Evolutionary conservation across 2,888 invertebrate genomes (phyloP).

Genomic region (Limnephilus rhombicus): DNA sequence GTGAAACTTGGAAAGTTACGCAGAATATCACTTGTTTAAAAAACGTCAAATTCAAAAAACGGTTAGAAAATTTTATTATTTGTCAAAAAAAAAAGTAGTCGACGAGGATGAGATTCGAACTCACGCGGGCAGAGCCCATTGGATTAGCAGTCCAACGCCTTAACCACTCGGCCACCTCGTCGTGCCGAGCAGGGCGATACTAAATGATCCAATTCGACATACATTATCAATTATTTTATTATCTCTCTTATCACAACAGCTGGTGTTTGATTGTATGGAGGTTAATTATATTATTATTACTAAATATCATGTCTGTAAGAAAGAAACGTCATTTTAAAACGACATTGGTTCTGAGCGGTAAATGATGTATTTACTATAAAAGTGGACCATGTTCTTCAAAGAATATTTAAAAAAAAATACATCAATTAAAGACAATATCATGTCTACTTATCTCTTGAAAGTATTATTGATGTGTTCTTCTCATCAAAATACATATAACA

Average conservation of each 20-base stretch:
- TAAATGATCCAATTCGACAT: not conserved
- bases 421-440: too few relatives aligned
- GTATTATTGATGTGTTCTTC: too few relatives aligned
- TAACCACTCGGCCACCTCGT: conserved; percentile 80
- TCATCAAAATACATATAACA: too few relatives aligned
- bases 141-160: conserved; percentile 78
- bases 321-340: too few relatives aligned
- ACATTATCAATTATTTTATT: not conserved
- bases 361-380: too few relatives aligned
- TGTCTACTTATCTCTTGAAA: too few relatives aligned
- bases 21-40: too few relatives aligned
- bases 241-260: not conserved
- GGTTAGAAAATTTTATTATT: not conserved
- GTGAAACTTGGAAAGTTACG: too few relatives aligned
- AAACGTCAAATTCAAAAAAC: not conserved
- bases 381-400: too few relatives aligned
- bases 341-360: too few relatives aligned
- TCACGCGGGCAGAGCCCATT: conserved; percentile 71
- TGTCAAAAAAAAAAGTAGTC: conserved; percentile 60
- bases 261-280: not conserved
- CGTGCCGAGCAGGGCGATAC: conserved; percentile 62
- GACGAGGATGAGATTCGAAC: conserved; percentile 69
- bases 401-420: too few relatives aligned
- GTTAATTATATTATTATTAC: not conserved
- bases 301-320: not conserved